Conservation (phyloP, 2,113 vertebrate species). For the Jaculus jaculus region DNA sequence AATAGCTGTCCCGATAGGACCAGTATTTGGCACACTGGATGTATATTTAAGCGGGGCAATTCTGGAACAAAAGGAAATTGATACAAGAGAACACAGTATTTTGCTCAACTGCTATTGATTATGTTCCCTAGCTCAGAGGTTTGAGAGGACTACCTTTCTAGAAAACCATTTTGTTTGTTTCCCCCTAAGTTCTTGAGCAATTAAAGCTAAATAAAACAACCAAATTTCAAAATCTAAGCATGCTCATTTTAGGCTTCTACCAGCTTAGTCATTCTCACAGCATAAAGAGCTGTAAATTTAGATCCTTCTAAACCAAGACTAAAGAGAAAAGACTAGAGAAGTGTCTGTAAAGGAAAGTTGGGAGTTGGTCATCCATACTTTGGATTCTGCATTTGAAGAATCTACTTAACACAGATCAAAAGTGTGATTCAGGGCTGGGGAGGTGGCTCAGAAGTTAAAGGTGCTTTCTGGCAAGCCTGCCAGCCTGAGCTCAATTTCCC, state of each 20-base stretch:
- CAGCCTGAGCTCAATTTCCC: too few relatives aligned
- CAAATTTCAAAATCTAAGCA: background rate
- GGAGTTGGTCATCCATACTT: too few relatives aligned
- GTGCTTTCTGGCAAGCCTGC: too few relatives aligned
- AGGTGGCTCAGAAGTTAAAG: too few relatives aligned
- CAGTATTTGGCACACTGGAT: background rate
- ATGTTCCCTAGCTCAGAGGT: background rate
- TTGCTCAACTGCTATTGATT: background rate
- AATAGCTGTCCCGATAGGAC: background rate
- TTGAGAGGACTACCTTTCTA: background rate
- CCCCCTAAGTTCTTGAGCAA: background rate
- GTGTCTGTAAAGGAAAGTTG: background rate
- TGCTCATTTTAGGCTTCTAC: background rate
- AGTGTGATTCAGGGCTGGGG: too few relatives aligned
- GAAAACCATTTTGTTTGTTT: background rate
- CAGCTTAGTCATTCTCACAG: constrained; percentile 14
- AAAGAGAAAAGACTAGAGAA: background rate
- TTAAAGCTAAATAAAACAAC: constrained; percentile 36
- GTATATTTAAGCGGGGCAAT: background rate
- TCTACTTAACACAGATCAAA: background rate
- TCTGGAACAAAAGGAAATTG: background rate
- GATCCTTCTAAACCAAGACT: background rate
- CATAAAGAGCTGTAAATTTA: background rate
- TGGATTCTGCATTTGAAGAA: background rate
- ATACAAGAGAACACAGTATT: background rate